Evolutionary conservation across 2,113 vertebrate species (phyloP), one percentile per base, ranked within the genome.

Genomic region (Tenebrosternarchus preto): DNA sequence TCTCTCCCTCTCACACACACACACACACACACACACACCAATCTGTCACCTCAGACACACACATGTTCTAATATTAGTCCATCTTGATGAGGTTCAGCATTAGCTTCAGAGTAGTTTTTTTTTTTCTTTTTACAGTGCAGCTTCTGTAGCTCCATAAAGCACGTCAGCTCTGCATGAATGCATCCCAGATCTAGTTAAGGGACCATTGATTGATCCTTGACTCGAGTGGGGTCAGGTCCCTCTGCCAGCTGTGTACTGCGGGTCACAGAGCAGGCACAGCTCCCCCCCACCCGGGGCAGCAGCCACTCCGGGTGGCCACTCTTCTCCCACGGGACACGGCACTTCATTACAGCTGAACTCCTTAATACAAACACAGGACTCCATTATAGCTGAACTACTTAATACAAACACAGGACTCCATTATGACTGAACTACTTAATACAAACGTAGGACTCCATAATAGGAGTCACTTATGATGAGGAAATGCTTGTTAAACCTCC

Each of bases 141-240:
- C n/a, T n/a, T n/a, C n/a, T n/a, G n/a, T n/a, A n/a, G n/a, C n/a
- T n/a, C n/a, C n/a, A 24, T 50, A 55, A 77, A 36, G 7, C 60
- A 71, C 59, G 82, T 64, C 15, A 82, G 76, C 82, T 71, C 33
- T 43, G 72, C n/a, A 82, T 73, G 69, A 66, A 66, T 64, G 76
- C 80, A 57, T 82, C 82, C 83, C 80, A 33, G 84, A 85, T 80
- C 82, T 82, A 80, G 81, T 85, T 86, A 84, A 85, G 72, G 85
- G 83, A 70, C 73, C 83, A 87, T 84, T 88, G 83, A 87, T 82
- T 82, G 77, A 43, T 69, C 50, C 27, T 85, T 76, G 84, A n/a
- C n/a, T n/a, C 78, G 86, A 80, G 71, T 76, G 59, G 75, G 81
- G 87, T 66, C 12, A 75, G 59, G 82, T 71, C 53, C 56, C 39